Evolutionary conservation across 2,113 vertebrate species (phyloP), one percentile per base, ranked within the genome.

Genomic region (Anguilla japonica): DNA sequence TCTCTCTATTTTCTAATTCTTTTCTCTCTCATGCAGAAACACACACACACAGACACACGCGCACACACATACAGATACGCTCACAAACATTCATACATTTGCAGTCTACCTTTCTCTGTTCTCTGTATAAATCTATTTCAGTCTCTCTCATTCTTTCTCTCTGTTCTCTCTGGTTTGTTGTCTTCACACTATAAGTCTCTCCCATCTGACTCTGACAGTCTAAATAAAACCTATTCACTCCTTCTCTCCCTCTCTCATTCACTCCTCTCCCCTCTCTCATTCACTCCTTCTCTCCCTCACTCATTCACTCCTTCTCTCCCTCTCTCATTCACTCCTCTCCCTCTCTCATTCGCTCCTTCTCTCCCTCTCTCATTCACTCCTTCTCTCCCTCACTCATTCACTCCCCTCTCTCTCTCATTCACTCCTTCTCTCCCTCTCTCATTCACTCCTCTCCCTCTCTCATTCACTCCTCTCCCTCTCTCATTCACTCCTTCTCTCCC

Each of bases 1-100:
- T 46, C 43, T 46, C 43, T 46, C 43, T 46, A 6, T 8, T 46
- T 0, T 46, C 43, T 46, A 16, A 3, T 16, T 60, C 18, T 60
- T 60, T 60, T 60, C 18, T 15, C 56, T 60, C 93, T 93, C 91
- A 34, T 88, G 4, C 41, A 67, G 14, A 5, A 39, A 84, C 53
- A 67, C 56, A 86, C 29, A 41, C 78, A 40, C 39, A 41, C 85
- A 41, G 60, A n/a, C 34, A 67, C 79, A 43, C 85, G 82, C 84
- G 29, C 9, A 82, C 83, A 46, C 84, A 85, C n/a, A 41, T 79
- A 83, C 29, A n/a, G 63, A 82, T 63, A 39, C 34, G 56, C 8
- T 46, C 41, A 53, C 40, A 40, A 71, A 41, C 81, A 15, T 57
- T 84, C 40, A 0, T 15, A 26, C 34, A 16, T 40, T 20, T 41